A percentile compares a stretch with the other conserved stretches of the same genome.
These are phyloP conservation scores for Ciona savignyi DNA, from an alignment of 23 tunicate species.

Conservation along the genomic window DNA sequence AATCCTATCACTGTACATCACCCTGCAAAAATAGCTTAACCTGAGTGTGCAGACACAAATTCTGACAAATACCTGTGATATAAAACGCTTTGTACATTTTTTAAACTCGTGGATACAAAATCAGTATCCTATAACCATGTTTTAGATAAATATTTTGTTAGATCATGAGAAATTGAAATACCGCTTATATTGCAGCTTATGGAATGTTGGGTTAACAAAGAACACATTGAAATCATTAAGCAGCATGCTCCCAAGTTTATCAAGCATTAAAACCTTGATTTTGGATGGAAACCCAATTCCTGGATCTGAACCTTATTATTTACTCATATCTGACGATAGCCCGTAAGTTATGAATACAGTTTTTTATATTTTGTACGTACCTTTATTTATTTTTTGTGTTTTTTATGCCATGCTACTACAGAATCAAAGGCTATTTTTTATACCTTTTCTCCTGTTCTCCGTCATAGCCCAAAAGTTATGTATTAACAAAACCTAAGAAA, in stretches of 20 bases:
- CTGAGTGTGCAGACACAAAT: too few relatives aligned
- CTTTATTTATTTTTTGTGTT: not conserved
- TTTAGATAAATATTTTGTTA: not conserved
- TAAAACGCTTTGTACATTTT: too few relatives aligned
- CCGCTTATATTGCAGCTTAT: constrained; percentile 40
- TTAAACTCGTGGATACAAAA: too few relatives aligned
- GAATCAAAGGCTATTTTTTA: too few relatives aligned
- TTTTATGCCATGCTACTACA: too few relatives aligned
- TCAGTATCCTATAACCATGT: constrained; percentile 1
- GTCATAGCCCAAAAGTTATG: too few relatives aligned
- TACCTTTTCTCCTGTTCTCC: too few relatives aligned
- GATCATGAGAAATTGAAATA: too few relatives aligned
- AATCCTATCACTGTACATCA: too few relatives aligned
- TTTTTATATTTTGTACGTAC: not conserved
- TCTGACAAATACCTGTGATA: too few relatives aligned
- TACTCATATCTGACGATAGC: constrained; percentile 41
- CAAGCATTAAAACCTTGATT: constrained; percentile 45
- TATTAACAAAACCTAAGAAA: too few relatives aligned
- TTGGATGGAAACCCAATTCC: constrained; percentile 86
- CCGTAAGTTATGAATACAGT: constrained; percentile 34
- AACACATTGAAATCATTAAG: constrained; percentile 40
- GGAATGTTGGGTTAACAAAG: constrained; percentile 91
- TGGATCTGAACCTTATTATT: constrained; percentile 64
- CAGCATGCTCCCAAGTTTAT: constrained; percentile 30
- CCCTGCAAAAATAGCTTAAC: too few relatives aligned